These are phyloP conservation scores for Macrobrachium rosenbergii DNA, from an alignment of 1,140 invertebrate species.

Conservation along the genomic window DNA sequence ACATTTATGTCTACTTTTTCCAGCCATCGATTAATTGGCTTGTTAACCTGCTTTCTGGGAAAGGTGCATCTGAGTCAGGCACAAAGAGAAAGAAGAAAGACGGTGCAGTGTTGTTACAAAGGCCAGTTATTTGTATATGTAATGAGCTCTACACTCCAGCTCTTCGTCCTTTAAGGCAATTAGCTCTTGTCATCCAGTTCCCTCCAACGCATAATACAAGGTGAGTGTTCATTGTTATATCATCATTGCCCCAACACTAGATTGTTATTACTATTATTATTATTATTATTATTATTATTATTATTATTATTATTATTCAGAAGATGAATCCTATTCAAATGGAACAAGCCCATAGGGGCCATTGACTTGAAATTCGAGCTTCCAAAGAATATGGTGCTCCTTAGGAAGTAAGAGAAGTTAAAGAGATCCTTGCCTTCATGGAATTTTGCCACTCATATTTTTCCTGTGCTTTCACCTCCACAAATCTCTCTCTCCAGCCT, in stretches of 20 bases:
- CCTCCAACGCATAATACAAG: slow-evolving; percentile 77
- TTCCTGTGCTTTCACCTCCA: no score
- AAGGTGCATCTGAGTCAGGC: slow-evolving; percentile 70
- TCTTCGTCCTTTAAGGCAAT: slow-evolving; percentile 80
- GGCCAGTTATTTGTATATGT: slow-evolving; percentile 97
- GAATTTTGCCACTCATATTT: no score
- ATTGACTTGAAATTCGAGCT: no score
- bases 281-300: no score
- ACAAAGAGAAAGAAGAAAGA: slow-evolving; percentile 74
- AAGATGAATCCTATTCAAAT: no score
- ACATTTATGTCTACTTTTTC: slow-evolving; percentile 29
- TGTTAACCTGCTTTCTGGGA: slow-evolving; percentile 80
- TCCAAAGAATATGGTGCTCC: no score
- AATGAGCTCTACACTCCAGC: slow-evolving; percentile 94
- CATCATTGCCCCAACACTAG: neutral
- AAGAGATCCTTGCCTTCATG: no score
- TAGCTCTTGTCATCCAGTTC: slow-evolving; percentile 82
- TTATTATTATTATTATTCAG: no score
- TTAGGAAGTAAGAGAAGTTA: no score
- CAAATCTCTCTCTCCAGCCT: no score
- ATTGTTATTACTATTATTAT: no score
- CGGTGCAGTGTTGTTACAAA: slow-evolving; percentile 68
- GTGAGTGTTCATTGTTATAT: slow-evolving; percentile 58
- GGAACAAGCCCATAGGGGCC: no score
- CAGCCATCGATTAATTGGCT: slow-evolving; percentile 88